These are phyloP conservation scores for Pelodiscus sinensis DNA, from an alignment of 2,113 vertebrate genomes.

Conservation along the genomic window DNA sequence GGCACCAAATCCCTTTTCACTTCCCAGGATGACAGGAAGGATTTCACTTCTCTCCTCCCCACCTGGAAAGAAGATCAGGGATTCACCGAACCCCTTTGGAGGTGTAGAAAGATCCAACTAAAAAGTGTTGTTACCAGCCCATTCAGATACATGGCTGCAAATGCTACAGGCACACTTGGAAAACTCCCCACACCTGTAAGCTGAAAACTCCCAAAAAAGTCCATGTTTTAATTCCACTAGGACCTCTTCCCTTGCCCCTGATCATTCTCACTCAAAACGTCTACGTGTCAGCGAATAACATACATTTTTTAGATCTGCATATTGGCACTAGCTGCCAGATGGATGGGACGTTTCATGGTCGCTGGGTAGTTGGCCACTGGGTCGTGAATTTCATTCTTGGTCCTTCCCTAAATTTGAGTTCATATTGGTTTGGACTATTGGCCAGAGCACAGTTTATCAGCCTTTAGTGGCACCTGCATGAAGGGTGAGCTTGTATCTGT, in stretches of 20 bases:
- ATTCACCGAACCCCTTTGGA: not conserved
- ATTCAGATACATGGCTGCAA: not conserved
- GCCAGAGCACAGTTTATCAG: not conserved
- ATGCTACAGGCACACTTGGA: not conserved
- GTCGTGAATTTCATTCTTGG: accelerated
- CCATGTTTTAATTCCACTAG: not conserved
- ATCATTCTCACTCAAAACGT: not conserved
- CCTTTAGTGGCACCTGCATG: not conserved
- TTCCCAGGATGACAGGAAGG: not conserved
- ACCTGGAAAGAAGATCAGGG: not conserved
- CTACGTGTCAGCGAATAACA: not conserved
- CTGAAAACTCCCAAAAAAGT: not conserved
- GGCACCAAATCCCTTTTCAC: not conserved
- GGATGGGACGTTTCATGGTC: not conserved
- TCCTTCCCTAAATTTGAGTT: not conserved
- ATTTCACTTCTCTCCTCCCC: accelerated
- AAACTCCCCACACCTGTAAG: accelerated
- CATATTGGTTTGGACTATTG: not conserved
- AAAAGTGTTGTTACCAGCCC: not conserved
- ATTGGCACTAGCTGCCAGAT: accelerated
- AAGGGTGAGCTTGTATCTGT: not conserved
- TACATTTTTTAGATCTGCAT: accelerated
- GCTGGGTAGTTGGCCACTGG: not conserved
- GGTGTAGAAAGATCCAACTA: not conserved
- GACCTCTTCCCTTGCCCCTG: not conserved